Percentiles rank a stretch among this genome's conserved stretches.
Conservation (phyloP, 2,888 invertebrate genomes). For the Dynastes maya region DNA sequence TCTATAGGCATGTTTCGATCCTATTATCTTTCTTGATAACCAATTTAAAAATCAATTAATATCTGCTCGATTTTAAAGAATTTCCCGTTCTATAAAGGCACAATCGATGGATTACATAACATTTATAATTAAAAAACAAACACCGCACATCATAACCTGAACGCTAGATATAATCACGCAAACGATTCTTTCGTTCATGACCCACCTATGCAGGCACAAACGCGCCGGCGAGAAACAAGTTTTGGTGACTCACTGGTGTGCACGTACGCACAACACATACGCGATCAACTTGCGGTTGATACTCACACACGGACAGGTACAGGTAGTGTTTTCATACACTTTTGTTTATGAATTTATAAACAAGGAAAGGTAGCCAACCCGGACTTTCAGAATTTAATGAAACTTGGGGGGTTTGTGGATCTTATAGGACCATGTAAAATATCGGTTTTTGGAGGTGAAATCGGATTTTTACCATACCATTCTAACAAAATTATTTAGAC, state of each 20-base stretch:
- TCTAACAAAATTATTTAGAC: too few species aligned
- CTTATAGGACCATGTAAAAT: too few species aligned
- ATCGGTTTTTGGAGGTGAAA: too few species aligned
- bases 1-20: not conserved
- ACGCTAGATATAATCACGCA: not conserved
- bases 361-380: too few species aligned
- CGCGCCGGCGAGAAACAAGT: not conserved
- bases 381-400: too few species aligned
- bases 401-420: too few species aligned
- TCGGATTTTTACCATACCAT: too few species aligned
- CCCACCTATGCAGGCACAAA: slow-evolving; percentile 3
- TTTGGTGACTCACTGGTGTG: slow-evolving; percentile 10
- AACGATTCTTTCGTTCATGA: not conserved
- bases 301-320: too few species aligned
- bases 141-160: not conserved
- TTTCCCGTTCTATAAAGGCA: not conserved
- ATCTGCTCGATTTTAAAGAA: not conserved
- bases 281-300: not conserved
- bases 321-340: too few species aligned
- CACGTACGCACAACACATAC: not conserved
- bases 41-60: slow-evolving; percentile 12
- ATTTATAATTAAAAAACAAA: slow-evolving; percentile 9
- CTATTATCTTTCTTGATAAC: not conserved
- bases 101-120: not conserved
- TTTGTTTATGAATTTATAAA: too few species aligned